phyloP scores from a whole-genome alignment of 2,113 vertebrate genomes.

The Colaptes auratus region DNA sequence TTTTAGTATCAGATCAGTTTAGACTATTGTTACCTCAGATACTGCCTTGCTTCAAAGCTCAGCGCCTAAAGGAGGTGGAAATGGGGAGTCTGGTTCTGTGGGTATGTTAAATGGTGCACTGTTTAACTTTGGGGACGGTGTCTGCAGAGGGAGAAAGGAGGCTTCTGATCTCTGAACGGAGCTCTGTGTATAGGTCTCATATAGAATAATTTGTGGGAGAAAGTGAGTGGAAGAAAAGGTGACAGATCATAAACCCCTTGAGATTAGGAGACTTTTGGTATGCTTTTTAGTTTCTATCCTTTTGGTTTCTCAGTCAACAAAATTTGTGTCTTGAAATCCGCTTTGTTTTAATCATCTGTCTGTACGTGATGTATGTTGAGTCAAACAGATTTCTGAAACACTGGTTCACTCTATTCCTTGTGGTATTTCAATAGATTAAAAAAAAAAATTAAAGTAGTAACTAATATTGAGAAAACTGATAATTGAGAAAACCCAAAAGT shows the following conservation, averaged over 20 bases:
- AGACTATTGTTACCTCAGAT: not conserved
- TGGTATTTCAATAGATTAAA: not conserved
- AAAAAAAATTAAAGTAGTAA: not conserved
- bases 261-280: not conserved
- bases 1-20: not conserved
- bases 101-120: accelerated
- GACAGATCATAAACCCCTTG: not conserved
- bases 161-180: not conserved
- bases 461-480: not conserved
- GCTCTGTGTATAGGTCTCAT: not conserved
- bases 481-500: accelerated
- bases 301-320: not conserved
- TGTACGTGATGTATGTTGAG: not conserved
- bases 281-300: not conserved
- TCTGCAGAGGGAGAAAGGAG: not conserved
- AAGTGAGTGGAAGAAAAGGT: not conserved
- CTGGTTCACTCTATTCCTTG: not conserved
- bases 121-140: not conserved
- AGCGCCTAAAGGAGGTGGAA: not conserved
- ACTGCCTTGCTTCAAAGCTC: not conserved
- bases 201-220: not conserved
- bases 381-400: accelerated
- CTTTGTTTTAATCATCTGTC: accelerated
- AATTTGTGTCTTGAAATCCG: not conserved
- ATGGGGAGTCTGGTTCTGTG: not conserved